Evolutionary conservation across 2,797 vertebrate genomes (phyloP), one percentile per base, ranked within the genome.

Genomic region (Coccyzus lansbergi): DNA sequence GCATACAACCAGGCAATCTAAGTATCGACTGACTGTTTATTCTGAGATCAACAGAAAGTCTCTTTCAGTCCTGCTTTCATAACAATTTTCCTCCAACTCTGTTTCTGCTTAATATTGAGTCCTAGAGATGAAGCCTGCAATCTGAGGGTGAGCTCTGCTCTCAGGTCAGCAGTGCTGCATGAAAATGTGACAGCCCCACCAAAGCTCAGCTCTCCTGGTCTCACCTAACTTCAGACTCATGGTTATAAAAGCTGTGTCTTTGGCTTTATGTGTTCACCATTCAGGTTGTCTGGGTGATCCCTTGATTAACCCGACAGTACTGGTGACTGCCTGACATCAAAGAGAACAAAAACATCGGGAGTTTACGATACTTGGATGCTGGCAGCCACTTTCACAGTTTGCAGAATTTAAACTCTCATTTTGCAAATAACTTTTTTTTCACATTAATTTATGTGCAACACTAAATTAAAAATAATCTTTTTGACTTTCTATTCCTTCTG

Each of bases 101-200:
- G 28, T 16, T 64, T 74, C 68, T 59, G 19, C 8, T 67, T 14
- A 6, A 34, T 29, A 0, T 11, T 48, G 42, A 74, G 9, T 44
- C 48, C 56, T 72, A 40, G 71, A 63, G 33, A 80, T 59, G 79
- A 87, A 82, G n/a, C 25, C 40, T 44, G 46, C 29, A 33, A 15
- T 4, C 26, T 21, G 48, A 6, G 5, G 14, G 28, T 24, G 31
- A 65, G 46, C 8, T 65, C 40, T 70, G 28, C 36, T 76, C 42
- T 38, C 0, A 0, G 15, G 19, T 68, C 40, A 64, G 58, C 33
- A 62, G 6, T 7, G 15, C 53, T 53, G 14, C 12, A 0, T 8
- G 34, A 79, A 28, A 24, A 4, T 1, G 0, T 7, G 24, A 6
- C 6, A 22, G 44, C 28, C 51, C 7, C 60, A 25, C 31, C 48